phyloP scores from a whole-genome alignment of 2,113 vertebrate genomes.

The Pomatorhinus ruficollis region DNA sequence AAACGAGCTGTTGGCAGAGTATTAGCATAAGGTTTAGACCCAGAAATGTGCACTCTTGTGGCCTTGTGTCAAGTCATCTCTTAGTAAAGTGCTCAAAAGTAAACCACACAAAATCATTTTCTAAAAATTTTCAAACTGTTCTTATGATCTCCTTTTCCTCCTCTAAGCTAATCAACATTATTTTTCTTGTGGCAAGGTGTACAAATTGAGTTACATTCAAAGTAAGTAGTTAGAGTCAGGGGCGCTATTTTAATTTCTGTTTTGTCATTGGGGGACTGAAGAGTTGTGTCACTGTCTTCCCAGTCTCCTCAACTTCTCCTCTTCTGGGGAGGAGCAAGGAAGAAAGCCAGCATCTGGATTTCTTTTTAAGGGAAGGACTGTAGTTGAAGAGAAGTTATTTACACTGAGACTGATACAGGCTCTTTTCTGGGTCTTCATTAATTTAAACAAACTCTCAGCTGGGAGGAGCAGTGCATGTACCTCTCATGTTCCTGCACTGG shows the following conservation, averaged over 20 bases:
- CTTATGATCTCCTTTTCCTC: not conserved
- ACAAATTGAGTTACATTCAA: not conserved
- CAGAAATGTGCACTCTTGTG: not conserved
- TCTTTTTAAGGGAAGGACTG: conserved; percentile 6
- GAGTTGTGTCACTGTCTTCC: not conserved
- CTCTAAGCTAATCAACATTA: not conserved
- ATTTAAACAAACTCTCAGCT: conserved; percentile 9
- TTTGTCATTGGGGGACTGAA: not conserved
- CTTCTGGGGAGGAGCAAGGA: not conserved
- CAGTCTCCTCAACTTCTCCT: not conserved
- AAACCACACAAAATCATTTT: not conserved
- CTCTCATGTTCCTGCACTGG: not conserved
- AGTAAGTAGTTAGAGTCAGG: not conserved
- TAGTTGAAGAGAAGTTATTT: conserved; percentile 24
- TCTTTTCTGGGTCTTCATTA: not conserved
- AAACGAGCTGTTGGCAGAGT: not conserved
- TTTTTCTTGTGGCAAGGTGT: not conserved
- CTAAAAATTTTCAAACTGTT: not conserved
- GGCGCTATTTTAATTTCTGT: not conserved
- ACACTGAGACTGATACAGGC: not conserved
- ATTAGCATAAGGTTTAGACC: not conserved
- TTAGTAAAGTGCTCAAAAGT: not conserved
- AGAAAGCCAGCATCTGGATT: not conserved
- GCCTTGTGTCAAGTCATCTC: not conserved
- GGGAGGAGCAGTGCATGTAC: not conserved